Base-by-base conservation (phyloP, 2,113 vertebrate species). In the Onychorhynchus coronatus region DNA sequence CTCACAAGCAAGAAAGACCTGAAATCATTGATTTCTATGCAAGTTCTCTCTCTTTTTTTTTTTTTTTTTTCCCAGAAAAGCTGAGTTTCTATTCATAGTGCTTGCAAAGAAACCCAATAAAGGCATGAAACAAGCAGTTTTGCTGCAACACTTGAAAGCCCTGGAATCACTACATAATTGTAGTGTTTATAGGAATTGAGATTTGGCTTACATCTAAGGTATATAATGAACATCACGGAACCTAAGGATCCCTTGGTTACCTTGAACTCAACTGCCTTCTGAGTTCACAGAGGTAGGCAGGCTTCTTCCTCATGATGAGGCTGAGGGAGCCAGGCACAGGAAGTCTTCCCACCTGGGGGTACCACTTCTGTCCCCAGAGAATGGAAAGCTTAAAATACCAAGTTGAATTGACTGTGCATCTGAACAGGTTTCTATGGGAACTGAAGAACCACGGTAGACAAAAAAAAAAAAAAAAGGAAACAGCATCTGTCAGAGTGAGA, bases 371-470 rank as follows among this genome's bases (percentile, higher is more conserved):
- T 79, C 68, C 85, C 56, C 42, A 62, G 31, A 71, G 55, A 88
- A 30, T 2, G 27, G 56, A 52, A 44, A 47, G 12, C n/a, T 81
- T 81, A 59, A 86, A 91, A 63, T 81, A 88, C 8, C 55, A 47
- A 30, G 52, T 41, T 77, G 65, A 83, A 86, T 35, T 74, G 35
- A 17, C 75, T 73, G 4, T 63, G 52, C 52, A 53, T 88, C 33
- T 82, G 72, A 91, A 52, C 39, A 91, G 59, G 83, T 96, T 97
- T 92, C 96, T 95, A 95, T 90, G 72, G 94, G 85, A 94, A 94
- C 91, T 90, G 75, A 83, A 90, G 50, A 93, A 80, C n/a, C 35
- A 71, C 0, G 0, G 61, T 58, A 89, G 76, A 84, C 20, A 77
- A 88, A 87, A 95, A 7, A 37, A 59, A 20, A n/a, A n/a, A n/a